Base-by-base conservation (phyloP, 1,140 invertebrate species). In the Arctopsyche grandis region DNA sequence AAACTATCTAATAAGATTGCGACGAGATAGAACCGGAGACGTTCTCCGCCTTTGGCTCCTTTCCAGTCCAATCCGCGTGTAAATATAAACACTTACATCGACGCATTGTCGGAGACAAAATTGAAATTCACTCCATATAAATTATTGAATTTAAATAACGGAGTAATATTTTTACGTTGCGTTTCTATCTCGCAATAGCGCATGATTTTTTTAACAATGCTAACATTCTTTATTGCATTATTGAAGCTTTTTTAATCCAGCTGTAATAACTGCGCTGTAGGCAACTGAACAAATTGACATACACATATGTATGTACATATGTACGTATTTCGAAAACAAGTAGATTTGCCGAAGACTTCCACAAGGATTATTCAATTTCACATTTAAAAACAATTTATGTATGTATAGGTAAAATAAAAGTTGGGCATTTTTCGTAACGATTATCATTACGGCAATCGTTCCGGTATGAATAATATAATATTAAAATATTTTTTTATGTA, bases 1-100 rank as follows among this genome's bases (percentile, higher is more conserved):
- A 82, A 82, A 82, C 76, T 38, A 38, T 38, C 29, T 76, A 82
- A 79, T 80, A 82, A 82, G 81, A 82, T 80, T 63, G 75, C 79
- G 77, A 24, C 52, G 44, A 56, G 79, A 79, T 82, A 79, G 75
- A 69, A 76, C 77, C 69, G 48, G 73, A 75, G 70, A 70, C 69
- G 75, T 74, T 79, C 77, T 78, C 75, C 78, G 21, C 52, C 24
- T 73, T 56, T 82, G 81, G 81, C 81, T 29, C 0, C 7, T 16
- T 26, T 80, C 81, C 81, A 82, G 63, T 66, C 63, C 29, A 38
- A 16, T 52, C 58, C 9, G 9, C 63, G 63, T 60, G 16, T 21
- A n/a, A 21, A 60, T 60, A 19, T 60, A 60, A 60, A 60, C 21
- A 9, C 56, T 16, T 60, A 81, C 58, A 66, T 21, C 3, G 60